phyloP scores from a whole-genome alignment of 2,113 vertebrate genomes.

The Castor canadensis region DNA sequence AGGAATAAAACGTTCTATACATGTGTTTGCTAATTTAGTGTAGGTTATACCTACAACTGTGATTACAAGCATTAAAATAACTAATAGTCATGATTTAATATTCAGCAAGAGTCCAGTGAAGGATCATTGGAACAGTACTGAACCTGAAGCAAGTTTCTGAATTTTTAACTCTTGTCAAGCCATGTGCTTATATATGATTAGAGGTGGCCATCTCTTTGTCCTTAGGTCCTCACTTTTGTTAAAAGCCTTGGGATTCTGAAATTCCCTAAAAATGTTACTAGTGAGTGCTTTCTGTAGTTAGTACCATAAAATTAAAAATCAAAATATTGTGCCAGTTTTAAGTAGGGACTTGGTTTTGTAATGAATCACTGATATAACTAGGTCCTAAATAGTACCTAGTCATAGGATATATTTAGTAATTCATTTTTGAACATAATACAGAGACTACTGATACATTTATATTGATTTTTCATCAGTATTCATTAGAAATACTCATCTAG shows the following conservation, averaged over 20 bases:
- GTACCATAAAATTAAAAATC: too few relatives aligned
- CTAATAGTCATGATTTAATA: not conserved
- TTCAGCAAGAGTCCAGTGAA: not conserved
- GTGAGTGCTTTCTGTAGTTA: not conserved
- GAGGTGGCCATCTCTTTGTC: not conserved
- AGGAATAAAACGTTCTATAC: too few relatives aligned
- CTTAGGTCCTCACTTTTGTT: not conserved
- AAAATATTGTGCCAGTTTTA: not conserved
- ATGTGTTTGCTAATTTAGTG: not conserved
- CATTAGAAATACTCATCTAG: not conserved
- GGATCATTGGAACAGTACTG: not conserved
- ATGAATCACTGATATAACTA: not conserved
- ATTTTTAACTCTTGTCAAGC: not conserved
- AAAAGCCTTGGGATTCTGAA: not conserved
- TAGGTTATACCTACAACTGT: not conserved
- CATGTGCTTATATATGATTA: not conserved
- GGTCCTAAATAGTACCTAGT: not conserved
- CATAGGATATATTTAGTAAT: not conserved
- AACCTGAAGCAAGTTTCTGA: not conserved
- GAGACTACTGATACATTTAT: not conserved
- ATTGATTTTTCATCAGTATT: not conserved
- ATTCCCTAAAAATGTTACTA: not conserved
- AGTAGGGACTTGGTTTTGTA: not conserved
- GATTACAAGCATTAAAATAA: not conserved
- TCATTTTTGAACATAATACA: not conserved